Evolutionary conservation across 1,140 invertebrate genomes (phyloP), one percentile per base, ranked within the genome.

Genomic region (Apolygus lucorum): DNA sequence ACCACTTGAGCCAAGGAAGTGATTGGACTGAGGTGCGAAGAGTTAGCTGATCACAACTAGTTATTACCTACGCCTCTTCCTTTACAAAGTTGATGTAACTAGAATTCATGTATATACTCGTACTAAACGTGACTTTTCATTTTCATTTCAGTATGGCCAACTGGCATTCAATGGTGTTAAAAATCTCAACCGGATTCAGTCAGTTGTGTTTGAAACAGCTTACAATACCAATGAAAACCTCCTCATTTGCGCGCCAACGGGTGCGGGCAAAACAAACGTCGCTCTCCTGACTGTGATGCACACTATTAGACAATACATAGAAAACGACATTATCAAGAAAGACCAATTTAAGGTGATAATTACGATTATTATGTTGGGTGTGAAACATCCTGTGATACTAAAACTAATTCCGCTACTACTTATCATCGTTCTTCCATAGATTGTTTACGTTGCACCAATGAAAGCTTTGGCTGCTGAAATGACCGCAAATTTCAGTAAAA

Each of bases 391-490:
- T n/a, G n/a, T n/a, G n/a, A n/a, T n/a, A n/a, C n/a, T n/a, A n/a
- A n/a, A n/a, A n/a, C n/a, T n/a, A n/a, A n/a, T n/a, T n/a, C n/a
- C n/a, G n/a, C n/a, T n/a, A n/a, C n/a, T n/a, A n/a, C n/a, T n/a
- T n/a, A n/a, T n/a, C n/a, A n/a, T n/a, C n/a, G n/a, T n/a, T n/a
- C 17, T 49, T 49, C 78, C 81, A 67, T 74, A 94, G 87, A 96
- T 99, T 75, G 90, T 99, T 22, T 99, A 99, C 80, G 91, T 99
- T 68, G 96, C 96, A 1, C 98, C 98, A 11, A 99, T 99, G 97
- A 99, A 99, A 83, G 97, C 98, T 1, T 79, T 99, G 22, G 97
- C 97, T 0, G 88, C 95, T 28, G 98, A 99, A 84, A 99, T 99
- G 96, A 95, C 96, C 0, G 84, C 86, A 0, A 99, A 92, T 80